Percentiles rank a stretch among this genome's conserved stretches.
These are phyloP conservation scores for Vulpes vulpes DNA, from an alignment of 2,113 vertebrate species.

Conservation along the genomic window DNA sequence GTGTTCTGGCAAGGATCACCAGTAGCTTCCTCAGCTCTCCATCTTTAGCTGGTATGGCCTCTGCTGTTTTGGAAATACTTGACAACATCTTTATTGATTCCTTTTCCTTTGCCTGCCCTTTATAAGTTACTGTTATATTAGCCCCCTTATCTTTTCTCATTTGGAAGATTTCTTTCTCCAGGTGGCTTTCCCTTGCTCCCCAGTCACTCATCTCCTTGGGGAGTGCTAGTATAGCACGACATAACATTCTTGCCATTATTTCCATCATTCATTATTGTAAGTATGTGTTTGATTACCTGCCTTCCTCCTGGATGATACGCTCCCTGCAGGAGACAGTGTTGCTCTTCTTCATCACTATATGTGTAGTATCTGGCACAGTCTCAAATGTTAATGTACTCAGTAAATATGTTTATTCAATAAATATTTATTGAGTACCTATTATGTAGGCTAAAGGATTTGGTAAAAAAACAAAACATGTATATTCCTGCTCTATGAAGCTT, in stretches of 20 bases:
- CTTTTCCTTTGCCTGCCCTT: neutral
- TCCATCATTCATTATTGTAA: neutral
- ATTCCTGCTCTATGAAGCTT: neutral
- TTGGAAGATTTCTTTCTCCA: slow-evolving; percentile 5
- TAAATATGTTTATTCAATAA: neutral
- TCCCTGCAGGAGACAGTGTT: neutral
- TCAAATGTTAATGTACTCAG: neutral
- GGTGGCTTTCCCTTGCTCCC: neutral
- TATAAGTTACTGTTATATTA: neutral
- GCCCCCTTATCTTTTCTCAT: neutral
- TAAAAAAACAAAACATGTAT: neutral
- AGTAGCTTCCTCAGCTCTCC: neutral
- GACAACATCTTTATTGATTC: neutral
- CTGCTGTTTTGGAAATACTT: neutral
- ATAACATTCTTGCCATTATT: neutral
- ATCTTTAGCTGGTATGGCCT: neutral
- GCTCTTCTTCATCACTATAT: neutral
- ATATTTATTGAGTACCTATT: neutral
- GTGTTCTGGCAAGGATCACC: neutral
- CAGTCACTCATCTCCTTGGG: neutral
- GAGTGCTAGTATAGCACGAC: neutral
- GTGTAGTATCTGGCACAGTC: neutral
- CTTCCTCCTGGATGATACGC: neutral
- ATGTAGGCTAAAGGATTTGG: neutral
- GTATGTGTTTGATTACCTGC: neutral